Base-by-base conservation (phyloP, 2,113 vertebrate genomes). In the Corythornis cristatus region DNA sequence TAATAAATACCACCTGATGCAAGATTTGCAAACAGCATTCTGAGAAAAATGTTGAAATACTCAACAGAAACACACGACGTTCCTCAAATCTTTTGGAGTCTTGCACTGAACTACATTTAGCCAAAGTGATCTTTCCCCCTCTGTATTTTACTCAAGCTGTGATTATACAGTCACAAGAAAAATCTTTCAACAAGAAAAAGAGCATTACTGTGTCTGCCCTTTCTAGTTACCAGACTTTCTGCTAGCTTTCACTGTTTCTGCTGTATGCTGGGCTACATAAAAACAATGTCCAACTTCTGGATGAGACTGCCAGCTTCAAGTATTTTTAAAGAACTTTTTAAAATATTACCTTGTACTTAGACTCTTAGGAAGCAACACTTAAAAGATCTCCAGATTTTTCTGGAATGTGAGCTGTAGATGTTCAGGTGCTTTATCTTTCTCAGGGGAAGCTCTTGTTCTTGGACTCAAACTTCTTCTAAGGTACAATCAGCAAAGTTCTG, bases 351-450 rank as follows among this genome's bases (percentile, higher is more conserved):
- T 88, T 65, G 31, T 54, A 66, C 40, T 90, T 61, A 62, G 35
- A 53, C 25, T 58, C 37, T 61, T 12, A 75, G 23, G 57, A 86
- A 87, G 11, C 11, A 58, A 86, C n/a, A 78, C 57, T 84, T 79
- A 45, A 74, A 70, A 71, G 8, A 82, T 31, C 45, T 68, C 84
- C 58, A 94, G 54, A 76, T 66, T 92, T 56, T 73, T 88, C 81
- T 95, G 94, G 77, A 89, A 95, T 64, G 65, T 46, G 78, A 87
- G 46, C 37, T 90, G 81, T 20, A 82, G 77, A 79, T 37, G 58
- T 70, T 60, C 54, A 87, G 77, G 74, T 68, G 58, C 48, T 86
- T 96, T 92, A 85, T 76, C 81, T 66, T 79, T 86, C 81, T 58
- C 81, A 5, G 9, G 54, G 73, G 70, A 90, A 93, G 50, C 74